Conservation (phyloP, 2,113 vertebrate species). For the Micronycteris hirsuta region DNA sequence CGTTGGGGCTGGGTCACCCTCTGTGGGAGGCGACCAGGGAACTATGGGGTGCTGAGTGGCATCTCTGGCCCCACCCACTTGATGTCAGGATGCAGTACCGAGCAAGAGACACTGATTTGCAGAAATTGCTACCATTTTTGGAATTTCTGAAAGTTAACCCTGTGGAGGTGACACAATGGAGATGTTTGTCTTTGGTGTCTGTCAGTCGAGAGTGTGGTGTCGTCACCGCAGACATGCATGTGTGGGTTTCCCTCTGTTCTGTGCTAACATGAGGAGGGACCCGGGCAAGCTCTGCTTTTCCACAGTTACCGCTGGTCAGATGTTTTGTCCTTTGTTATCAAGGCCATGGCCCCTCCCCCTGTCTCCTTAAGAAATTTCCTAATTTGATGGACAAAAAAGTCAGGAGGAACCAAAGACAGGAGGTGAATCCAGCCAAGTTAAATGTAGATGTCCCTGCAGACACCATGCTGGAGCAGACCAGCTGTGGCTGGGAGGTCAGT, state of each 20-base stretch:
- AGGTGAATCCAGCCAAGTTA: background rate
- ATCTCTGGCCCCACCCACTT: background rate
- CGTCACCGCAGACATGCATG: background rate
- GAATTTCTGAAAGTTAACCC: background rate
- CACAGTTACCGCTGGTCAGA: rapidly evolving
- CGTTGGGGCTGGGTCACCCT: background rate
- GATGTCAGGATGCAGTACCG: background rate
- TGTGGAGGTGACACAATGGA: background rate
- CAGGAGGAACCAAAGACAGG: background rate
- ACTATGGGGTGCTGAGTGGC: background rate
- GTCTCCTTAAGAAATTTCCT: background rate
- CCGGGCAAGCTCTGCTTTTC: background rate
- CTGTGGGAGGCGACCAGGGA: background rate
- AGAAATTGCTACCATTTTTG: background rate
- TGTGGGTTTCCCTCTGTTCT: background rate
- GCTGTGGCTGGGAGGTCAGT: no score
- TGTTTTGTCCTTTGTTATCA: background rate
- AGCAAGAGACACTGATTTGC: background rate
- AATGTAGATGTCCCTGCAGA: rapidly evolving
- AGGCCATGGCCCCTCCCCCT: rapidly evolving
- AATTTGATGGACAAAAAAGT: background rate
- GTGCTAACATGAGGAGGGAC: background rate
- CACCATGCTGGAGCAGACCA: background rate
- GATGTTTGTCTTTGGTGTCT: background rate
- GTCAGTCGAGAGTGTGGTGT: background rate